These are phyloP conservation scores for Euleptes europaea DNA, from an alignment of 2,113 vertebrate species.

Conservation along the genomic window DNA sequence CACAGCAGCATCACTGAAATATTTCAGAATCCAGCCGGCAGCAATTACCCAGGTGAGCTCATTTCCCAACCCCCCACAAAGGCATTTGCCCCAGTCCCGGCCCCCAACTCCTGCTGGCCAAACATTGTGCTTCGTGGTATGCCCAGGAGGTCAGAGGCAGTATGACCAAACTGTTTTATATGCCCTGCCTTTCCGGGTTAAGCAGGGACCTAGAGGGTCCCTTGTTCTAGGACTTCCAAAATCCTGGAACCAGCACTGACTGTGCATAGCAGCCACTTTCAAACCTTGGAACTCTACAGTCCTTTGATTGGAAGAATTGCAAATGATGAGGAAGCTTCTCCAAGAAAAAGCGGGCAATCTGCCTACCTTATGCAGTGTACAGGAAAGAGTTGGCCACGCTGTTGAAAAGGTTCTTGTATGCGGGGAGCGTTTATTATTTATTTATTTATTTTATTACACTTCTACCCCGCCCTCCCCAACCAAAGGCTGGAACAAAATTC, in stretches of 20 bases:
- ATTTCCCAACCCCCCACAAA: not conserved
- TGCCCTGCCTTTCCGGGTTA: not conserved
- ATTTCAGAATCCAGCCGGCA: constrained; percentile 75
- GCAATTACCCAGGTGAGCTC: constrained; percentile 83
- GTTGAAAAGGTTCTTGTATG: not conserved
- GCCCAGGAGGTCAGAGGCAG: not conserved
- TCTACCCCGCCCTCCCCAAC: too few relatives aligned
- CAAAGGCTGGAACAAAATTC: too few relatives aligned
- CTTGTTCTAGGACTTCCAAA: not conserved
- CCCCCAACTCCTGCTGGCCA: too few relatives aligned
- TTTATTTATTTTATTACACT: too few relatives aligned
- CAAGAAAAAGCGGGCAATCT: not conserved
- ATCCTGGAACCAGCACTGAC: not conserved
- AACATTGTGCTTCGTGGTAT: too few relatives aligned
- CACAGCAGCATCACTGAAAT: constrained; percentile 86
- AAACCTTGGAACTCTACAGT: not conserved
- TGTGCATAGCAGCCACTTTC: not conserved
- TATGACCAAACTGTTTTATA: not conserved
- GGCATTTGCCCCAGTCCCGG: not conserved
- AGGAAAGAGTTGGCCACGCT: not conserved
- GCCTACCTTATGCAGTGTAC: not conserved
- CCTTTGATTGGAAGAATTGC: too few relatives aligned
- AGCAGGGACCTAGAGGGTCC: too few relatives aligned
- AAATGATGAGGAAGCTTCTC: too few relatives aligned
- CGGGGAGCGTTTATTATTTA: too few relatives aligned